Evolutionary conservation across 2,797 vertebrate genomes (phyloP).

Genomic region (Pseudopleuronectes americanus): DNA sequence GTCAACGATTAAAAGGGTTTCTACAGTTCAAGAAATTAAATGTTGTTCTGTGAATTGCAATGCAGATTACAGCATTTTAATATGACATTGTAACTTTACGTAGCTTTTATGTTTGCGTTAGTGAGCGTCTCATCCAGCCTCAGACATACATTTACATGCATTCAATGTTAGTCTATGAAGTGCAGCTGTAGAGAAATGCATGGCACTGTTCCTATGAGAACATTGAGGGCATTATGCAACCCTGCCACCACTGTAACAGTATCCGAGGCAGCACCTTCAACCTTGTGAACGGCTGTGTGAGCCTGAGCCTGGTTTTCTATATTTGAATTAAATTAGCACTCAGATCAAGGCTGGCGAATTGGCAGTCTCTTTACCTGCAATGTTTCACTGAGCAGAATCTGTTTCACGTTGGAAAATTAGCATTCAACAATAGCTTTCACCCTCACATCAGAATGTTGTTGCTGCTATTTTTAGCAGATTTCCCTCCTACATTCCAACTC

Average conservation of each 20-base stretch:
- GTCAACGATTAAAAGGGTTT: too few species aligned
- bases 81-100: too few species aligned
- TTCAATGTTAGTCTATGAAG: constrained; percentile 12
- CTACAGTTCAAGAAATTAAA: too few species aligned
- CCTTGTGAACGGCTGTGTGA: constrained; percentile 9
- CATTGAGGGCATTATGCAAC: constrained; percentile 45
- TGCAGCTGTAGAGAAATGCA: constrained; percentile 19
- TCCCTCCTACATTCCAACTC: constrained; percentile 73
- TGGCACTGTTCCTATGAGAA: constrained; percentile 16
- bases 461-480: constrained; percentile 75
- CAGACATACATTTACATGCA: constrained; percentile 6
- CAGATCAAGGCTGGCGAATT: constrained; percentile 15
- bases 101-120: too few species aligned
- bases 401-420: constrained; percentile 49
- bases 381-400: constrained; percentile 38
- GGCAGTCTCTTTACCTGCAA: constrained; percentile 25
- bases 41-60: too few species aligned
- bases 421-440: constrained; percentile 66
- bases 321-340: constrained; percentile 34
- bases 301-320: constrained; percentile 26
- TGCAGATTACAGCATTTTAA: too few species aligned
- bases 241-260: constrained; percentile 38
- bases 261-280: constrained; percentile 42
- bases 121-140: too few species aligned
- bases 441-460: constrained; percentile 71